A percentile compares a stretch with the other conserved stretches of the same genome.
Conservation (phyloP, 2,888 invertebrate genomes). For the Agrotis segetum region DNA sequence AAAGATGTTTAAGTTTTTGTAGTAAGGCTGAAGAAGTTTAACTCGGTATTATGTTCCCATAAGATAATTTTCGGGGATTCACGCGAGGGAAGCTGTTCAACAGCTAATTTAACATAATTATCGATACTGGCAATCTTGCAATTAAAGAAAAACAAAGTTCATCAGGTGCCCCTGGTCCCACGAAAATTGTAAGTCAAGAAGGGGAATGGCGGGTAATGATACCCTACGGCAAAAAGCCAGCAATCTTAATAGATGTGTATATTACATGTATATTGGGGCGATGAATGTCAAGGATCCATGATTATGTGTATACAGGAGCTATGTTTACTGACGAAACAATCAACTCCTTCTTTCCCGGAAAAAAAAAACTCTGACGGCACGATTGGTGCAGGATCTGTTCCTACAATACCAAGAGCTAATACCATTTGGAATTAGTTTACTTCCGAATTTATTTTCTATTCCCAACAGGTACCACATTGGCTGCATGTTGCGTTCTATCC, state of each 20-base stretch:
- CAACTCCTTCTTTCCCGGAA: not conserved
- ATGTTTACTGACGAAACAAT: slow-evolving; percentile 18
- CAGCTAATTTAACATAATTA: slow-evolving; percentile 27
- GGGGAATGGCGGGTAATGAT: slow-evolving; percentile 30
- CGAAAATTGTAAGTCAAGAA: slow-evolving; percentile 54
- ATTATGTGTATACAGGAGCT: slow-evolving; percentile 13
- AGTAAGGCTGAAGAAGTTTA: no score
- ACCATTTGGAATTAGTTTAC: no score
- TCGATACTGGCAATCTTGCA: slow-evolving; percentile 35
- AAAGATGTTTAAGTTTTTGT: no score
- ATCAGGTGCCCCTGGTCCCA: slow-evolving; percentile 46
- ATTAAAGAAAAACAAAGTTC: slow-evolving; percentile 56
- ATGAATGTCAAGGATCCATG: slow-evolving; percentile 35
- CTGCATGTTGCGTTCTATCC: no score
- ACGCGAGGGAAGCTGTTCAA: no score
- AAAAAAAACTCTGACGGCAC: no score
- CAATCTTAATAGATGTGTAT: slow-evolving; percentile 43
- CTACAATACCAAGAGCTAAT: no score
- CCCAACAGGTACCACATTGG: no score
- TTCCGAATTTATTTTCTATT: no score
- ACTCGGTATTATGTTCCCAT: no score
- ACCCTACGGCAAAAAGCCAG: slow-evolving; percentile 37
- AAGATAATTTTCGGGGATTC: no score
- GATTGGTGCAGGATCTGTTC: no score
- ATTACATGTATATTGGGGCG: slow-evolving; percentile 27